These are phyloP conservation scores for Malurus splendens DNA, from an alignment of 2,797 vertebrate genomes.

Conservation along the genomic window DNA sequence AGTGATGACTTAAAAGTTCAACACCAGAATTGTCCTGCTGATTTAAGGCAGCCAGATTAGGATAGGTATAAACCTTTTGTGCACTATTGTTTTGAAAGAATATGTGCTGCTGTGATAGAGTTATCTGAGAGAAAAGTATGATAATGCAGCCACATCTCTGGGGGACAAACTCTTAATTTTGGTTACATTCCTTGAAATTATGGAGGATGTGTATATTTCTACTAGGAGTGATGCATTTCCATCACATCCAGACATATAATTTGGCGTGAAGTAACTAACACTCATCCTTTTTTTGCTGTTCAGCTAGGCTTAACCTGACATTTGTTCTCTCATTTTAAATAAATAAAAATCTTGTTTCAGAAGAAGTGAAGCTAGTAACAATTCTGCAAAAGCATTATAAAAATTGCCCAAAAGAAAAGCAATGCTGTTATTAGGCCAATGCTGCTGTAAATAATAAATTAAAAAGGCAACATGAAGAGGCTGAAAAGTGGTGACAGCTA, in stretches of 20 bases:
- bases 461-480: constrained; percentile 40
- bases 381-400: neutral
- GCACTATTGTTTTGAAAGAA: neutral
- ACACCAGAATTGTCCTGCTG: neutral
- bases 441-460: constrained; percentile 46
- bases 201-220: neutral
- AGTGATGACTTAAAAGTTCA: neutral
- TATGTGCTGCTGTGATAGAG: neutral
- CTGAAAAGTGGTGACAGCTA: constrained; percentile 51
- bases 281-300: neutral
- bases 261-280: neutral
- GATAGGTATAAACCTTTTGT: neutral
- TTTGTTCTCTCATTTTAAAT: neutral
- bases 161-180: neutral
- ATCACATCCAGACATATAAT: neutral
- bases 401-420: neutral
- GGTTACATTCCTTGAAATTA: neutral
- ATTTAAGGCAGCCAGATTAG: neutral
- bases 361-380: neutral
- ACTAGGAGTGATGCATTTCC: neutral
- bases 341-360: neutral
- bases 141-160: neutral
- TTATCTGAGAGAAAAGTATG: neutral
- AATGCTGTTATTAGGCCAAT: constrained; percentile 10
- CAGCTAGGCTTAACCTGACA: neutral